These are phyloP conservation scores for Oreochromis mossambicus DNA, from an alignment of 2,797 vertebrate genomes.

Conservation along the genomic window DNA sequence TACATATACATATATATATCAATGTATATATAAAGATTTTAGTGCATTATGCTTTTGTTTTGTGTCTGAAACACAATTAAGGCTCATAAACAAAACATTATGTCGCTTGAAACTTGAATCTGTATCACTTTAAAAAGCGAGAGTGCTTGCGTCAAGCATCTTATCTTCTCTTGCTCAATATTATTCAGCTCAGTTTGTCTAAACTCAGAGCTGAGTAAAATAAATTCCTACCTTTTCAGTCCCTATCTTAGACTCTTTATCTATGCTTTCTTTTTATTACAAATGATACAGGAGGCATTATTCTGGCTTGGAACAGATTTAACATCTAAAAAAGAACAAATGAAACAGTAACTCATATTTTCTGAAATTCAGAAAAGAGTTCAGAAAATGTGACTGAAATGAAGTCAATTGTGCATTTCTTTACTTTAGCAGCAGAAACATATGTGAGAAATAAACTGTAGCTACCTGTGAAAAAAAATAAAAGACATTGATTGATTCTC, in stretches of 20 bases:
- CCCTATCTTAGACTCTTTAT: neutral
- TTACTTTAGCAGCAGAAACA: neutral
- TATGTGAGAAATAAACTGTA: neutral
- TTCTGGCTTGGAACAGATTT: neutral
- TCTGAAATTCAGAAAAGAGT: neutral
- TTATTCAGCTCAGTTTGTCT: constrained; percentile 1
- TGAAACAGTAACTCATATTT: neutral
- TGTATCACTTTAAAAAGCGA: neutral
- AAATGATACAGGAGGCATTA: neutral
- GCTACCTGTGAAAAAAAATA: neutral
- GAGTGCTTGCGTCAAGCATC: neutral
- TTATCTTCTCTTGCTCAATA: constrained; percentile 34
- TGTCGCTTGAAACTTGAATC: neutral
- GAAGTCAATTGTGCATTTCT: neutral
- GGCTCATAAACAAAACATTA: neutral
- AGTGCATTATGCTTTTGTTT: neutral
- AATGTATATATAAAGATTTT: neutral
- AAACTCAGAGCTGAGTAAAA: neutral
- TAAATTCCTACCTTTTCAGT: neutral
- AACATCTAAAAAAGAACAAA: neutral
- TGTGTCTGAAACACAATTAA: neutral
- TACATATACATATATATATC: rapidly evolving
- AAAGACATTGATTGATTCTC: neutral
- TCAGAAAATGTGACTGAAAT: neutral
- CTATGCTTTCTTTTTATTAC: neutral